These are phyloP conservation scores for Chaetura pelagica DNA, from an alignment of 2,113 vertebrate genomes.

Conservation along the genomic window DNA sequence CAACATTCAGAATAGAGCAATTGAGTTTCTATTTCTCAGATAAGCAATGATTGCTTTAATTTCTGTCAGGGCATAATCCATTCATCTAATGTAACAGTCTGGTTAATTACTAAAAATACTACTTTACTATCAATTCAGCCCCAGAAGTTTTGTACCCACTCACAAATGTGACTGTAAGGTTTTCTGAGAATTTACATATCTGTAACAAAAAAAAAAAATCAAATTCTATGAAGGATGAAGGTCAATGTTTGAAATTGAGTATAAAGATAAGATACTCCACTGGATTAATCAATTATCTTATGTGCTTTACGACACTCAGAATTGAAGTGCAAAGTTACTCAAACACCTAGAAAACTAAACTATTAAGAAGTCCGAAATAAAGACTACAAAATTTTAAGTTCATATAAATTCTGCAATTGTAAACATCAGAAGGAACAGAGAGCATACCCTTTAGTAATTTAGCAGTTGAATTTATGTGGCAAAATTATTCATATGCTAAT, in stretches of 20 bases:
- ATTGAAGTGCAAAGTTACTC: not conserved
- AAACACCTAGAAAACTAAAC: not conserved
- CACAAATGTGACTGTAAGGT: not conserved
- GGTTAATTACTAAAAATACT: not conserved
- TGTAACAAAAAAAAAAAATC: not conserved
- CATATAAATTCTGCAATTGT: not conserved
- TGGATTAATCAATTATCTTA: not conserved
- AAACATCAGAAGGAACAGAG: not conserved
- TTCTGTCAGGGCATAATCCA: not conserved
- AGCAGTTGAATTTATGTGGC: not conserved
- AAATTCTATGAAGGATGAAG: not conserved
- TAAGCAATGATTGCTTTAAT: not conserved
- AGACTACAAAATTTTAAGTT: not conserved
- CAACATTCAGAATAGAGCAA: not conserved
- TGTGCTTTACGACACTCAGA: not conserved
- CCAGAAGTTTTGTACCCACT: not conserved
- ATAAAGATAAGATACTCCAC: not conserved
- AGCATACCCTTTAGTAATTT: not conserved
- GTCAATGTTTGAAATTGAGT: not conserved
- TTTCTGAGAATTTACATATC: not conserved
- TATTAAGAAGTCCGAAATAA: not conserved
- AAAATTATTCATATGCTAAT: not conserved
- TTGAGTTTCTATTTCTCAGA: not conserved
- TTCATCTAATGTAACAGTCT: not conserved
- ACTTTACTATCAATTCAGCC: not conserved